Evolutionary conservation across 2,113 vertebrate species (phyloP).

Genomic region (Furnarius figulus): DNA sequence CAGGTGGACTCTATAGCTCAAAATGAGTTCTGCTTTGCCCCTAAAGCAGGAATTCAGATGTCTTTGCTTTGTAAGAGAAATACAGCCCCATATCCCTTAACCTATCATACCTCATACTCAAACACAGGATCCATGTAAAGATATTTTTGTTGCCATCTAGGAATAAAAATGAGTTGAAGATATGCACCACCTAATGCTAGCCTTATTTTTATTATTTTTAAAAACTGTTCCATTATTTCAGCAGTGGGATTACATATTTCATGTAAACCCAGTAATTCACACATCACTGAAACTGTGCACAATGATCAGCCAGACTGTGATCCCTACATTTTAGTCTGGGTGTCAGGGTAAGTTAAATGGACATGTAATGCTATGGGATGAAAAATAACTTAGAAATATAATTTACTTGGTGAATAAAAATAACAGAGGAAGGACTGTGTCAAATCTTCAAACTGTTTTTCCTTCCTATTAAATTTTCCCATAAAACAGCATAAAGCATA

Average conservation of each 20-base stretch:
- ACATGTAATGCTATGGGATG: background rate
- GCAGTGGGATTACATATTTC: background rate
- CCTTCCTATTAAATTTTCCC: background rate
- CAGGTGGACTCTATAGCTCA: background rate
- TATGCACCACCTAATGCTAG: background rate
- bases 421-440: background rate
- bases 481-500: background rate
- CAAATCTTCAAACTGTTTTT: background rate
- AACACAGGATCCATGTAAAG: background rate
- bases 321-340: background rate
- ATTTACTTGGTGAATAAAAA: background rate
- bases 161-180: background rate
- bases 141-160: background rate
- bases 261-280: background rate
- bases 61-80: background rate
- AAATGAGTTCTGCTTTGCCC: background rate
- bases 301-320: background rate
- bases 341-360: background rate
- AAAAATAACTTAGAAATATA: background rate
- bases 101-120: background rate
- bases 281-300: background rate
- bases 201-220: background rate
- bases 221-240: background rate
- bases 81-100: background rate
- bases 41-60: background rate